Base-by-base conservation (phyloP, 1,140 invertebrate species). In the Procambarus clarkii region DNA sequence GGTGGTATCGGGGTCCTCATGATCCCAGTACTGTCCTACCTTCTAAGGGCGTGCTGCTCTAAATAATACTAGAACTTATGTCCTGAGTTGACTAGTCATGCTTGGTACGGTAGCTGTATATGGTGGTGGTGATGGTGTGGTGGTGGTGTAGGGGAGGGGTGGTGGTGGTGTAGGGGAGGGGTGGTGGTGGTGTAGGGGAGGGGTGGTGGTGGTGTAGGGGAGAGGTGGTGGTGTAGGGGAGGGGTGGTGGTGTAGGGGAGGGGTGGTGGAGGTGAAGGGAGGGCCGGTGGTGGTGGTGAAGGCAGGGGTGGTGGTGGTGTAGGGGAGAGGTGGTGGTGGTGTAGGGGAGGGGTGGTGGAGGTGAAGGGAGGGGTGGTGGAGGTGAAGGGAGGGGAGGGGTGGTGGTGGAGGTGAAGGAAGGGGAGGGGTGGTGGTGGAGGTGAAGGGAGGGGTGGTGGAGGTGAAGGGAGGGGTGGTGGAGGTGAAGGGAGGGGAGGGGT, bases 281-380 rank as follows among this genome's bases (percentile, higher is more conserved):
- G 95, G 0, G 95, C 96, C 13, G 96, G 96, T 94, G 95, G 96
- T 90, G 94, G 95, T 54, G 96, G 96, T 18, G 95, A 95, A 44
- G 94, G 94, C n/a, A n/a, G 93, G 94, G 94, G 92, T 94, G 94
- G 88, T 94, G 94, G 92, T 93, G 93, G 58, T 92, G 71, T 24
- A 11, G 54, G 24, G 48, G 74, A 44, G 24, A 13, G 46, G n/a
- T n/a, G n/a, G n/a, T n/a, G n/a, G n/a, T n/a, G n/a, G n/a, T n/a
- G n/a, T n/a, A n/a, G n/a, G n/a, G n/a, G n/a, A n/a, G n/a, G n/a
- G n/a, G n/a, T n/a, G n/a, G n/a, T n/a, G n/a, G n/a, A n/a, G n/a
- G n/a, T n/a, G n/a, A n/a, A n/a, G n/a, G n/a, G n/a, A n/a, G n/a
- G n/a, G n/a, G n/a, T n/a, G n/a, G n/a, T n/a, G n/a, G n/a, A n/a